Percentiles rank a stretch among this genome's conserved stretches.
Conservation (phyloP, 2,113 vertebrate genomes). For the Cyphomyrus plagiostoma region DNA sequence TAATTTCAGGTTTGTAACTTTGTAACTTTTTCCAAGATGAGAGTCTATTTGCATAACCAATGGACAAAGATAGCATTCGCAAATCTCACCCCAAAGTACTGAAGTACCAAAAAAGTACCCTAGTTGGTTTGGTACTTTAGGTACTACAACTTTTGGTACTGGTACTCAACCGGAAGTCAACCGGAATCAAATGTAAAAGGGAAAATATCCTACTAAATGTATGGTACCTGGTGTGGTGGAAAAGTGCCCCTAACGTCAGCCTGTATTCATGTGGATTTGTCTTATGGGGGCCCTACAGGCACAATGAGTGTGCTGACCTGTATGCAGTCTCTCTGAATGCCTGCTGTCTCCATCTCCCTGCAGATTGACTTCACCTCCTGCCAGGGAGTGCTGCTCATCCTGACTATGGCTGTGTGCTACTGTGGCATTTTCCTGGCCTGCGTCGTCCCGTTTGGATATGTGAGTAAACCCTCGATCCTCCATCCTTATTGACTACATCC, state of each 20-base stretch:
- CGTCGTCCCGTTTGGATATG: constrained; percentile 77
- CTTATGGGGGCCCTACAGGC: background rate
- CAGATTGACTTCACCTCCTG: constrained; percentile 87
- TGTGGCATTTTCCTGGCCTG: constrained; percentile 74
- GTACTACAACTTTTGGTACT: background rate
- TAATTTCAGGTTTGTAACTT: background rate
- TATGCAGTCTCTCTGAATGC: background rate
- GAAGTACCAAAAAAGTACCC: background rate
- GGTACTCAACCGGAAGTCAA: background rate
- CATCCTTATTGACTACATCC: background rate
- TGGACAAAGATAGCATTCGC: background rate
- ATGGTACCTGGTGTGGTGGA: background rate
- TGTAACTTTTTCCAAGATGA: background rate
- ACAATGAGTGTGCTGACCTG: background rate
- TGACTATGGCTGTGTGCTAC: constrained; percentile 79
- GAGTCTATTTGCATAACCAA: background rate
- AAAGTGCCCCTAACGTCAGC: background rate
- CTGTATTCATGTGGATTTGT: background rate
- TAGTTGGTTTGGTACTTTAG: background rate
- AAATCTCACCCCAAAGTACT: background rate
- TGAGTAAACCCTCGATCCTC: constrained; percentile 55
- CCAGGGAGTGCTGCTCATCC: constrained; percentile 75
- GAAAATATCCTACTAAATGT: background rate
- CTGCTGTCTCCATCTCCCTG: background rate
- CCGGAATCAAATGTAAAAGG: background rate